Evolutionary conservation across 2,113 vertebrate genomes (phyloP).

Genomic region (Gnathonemus echidnorhynchus): DNA sequence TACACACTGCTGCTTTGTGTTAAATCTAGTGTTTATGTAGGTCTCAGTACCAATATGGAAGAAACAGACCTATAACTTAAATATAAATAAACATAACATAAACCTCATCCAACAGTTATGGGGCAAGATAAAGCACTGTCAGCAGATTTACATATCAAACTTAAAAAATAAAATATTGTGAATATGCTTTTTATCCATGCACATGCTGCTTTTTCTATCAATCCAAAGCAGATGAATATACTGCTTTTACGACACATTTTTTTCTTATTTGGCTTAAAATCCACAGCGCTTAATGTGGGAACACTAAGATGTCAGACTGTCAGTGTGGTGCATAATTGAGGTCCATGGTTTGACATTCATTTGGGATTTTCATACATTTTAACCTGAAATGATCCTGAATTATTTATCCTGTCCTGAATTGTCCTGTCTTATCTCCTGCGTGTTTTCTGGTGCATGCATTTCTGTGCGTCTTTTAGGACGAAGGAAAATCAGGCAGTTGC

Average conservation of each 20-base stretch:
- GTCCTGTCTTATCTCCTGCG: not conserved
- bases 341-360: not conserved
- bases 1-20: not conserved
- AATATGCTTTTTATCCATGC: not conserved
- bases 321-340: not conserved
- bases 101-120: not conserved
- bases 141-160: not conserved
- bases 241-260: not conserved
- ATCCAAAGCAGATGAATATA: not conserved
- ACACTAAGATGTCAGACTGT: not conserved
- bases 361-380: constrained; percentile 6
- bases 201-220: not conserved
- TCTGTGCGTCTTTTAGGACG: not conserved
- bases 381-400: not conserved
- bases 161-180: not conserved
- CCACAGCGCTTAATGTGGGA: not conserved
- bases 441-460: not conserved
- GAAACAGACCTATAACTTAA: not conserved
- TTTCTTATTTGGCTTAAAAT: not conserved
- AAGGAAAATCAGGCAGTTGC: not conserved
- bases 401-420: not conserved
- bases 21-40: not conserved
- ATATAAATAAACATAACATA: not conserved
- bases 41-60: not conserved
- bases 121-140: not conserved